Conservation (phyloP, 1,140 invertebrate species). For the Drosophila simulans region DNA sequence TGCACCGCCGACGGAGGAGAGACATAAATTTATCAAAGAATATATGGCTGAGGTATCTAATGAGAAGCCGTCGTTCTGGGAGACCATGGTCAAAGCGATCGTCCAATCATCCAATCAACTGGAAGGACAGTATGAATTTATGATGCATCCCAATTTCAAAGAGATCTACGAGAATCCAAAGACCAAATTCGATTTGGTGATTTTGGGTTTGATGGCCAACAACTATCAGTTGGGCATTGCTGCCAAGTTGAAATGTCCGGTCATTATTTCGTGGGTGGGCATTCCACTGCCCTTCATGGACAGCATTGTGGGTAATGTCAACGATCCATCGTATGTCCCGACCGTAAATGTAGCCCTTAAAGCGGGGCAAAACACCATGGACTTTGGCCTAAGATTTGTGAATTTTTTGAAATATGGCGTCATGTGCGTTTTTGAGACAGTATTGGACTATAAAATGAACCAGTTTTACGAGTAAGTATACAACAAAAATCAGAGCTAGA, state of each 20-base stretch:
- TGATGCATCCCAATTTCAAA: conserved; percentile 52
- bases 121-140: conserved; percentile 51
- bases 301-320: conserved; percentile 55
- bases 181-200: conserved; percentile 68
- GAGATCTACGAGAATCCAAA: conserved; percentile 51
- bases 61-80: conserved; percentile 29
- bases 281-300: conserved; percentile 34
- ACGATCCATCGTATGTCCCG: conserved; percentile 57
- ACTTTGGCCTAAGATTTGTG: conserved; percentile 6
- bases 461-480: conserved; percentile 12
- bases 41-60: conserved; percentile 33
- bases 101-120: conserved; percentile 7
- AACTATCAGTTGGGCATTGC: conserved; percentile 68
- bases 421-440: neutral
- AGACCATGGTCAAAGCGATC: conserved; percentile 10
- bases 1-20: conserved; percentile 39
- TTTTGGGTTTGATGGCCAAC: conserved; percentile 67
- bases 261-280: conserved; percentile 59
- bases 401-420: conserved; percentile 20
- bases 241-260: conserved; percentile 61
- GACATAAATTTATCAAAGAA: conserved; percentile 14
- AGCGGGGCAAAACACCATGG: conserved; percentile 9
- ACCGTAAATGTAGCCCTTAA: conserved; percentile 26
- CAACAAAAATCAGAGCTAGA: too few species aligned
- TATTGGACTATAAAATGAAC: conserved; percentile 16